Conservation (phyloP, 2,797 vertebrate genomes). For the Lutjanus argentimaculatus region DNA sequence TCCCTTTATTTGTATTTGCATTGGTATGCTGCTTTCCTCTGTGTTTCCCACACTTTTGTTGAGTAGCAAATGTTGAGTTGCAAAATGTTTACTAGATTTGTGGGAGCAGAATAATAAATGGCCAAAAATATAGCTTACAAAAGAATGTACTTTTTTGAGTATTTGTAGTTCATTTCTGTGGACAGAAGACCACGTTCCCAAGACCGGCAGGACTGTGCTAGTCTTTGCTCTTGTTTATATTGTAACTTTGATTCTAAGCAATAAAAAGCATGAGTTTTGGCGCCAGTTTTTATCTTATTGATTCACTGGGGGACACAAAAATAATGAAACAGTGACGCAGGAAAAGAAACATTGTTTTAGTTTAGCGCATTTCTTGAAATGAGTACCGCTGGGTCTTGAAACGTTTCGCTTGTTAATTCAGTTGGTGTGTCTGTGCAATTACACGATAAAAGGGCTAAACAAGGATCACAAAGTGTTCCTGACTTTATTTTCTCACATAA, state of each 20-base stretch:
- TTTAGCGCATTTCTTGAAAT: slow-evolving; percentile 18
- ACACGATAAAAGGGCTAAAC: slow-evolving; percentile 67
- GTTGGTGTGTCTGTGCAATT: slow-evolving; percentile 53
- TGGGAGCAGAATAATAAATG: slow-evolving; percentile 37
- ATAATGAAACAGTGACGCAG: slow-evolving; percentile 17
- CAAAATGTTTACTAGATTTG: slow-evolving; percentile 31
- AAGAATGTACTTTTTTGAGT: slow-evolving; percentile 60
- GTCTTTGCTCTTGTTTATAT: slow-evolving; percentile 47
- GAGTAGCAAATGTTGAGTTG: slow-evolving; percentile 35
- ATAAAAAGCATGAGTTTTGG: slow-evolving; percentile 49
- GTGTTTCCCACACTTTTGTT: slow-evolving; percentile 38
- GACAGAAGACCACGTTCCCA: slow-evolving; percentile 21
- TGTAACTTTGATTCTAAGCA: slow-evolving; percentile 57
- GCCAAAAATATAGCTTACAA: slow-evolving; percentile 44
- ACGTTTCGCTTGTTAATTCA: slow-evolving; percentile 49
- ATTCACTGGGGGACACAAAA: neutral
- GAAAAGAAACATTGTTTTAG: slow-evolving; percentile 39
- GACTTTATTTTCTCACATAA: slow-evolving; percentile 63
- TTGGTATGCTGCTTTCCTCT: slow-evolving; percentile 25
- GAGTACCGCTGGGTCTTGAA: slow-evolving; percentile 35
- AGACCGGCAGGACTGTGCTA: slow-evolving; percentile 29
- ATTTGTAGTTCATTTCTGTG: slow-evolving; percentile 45
- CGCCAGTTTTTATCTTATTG: slow-evolving; percentile 25
- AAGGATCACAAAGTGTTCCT: slow-evolving; percentile 66
- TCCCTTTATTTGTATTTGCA: slow-evolving; percentile 56